Conservation (phyloP, 2,888 invertebrate species). For the Drosophila borealis region DNA sequence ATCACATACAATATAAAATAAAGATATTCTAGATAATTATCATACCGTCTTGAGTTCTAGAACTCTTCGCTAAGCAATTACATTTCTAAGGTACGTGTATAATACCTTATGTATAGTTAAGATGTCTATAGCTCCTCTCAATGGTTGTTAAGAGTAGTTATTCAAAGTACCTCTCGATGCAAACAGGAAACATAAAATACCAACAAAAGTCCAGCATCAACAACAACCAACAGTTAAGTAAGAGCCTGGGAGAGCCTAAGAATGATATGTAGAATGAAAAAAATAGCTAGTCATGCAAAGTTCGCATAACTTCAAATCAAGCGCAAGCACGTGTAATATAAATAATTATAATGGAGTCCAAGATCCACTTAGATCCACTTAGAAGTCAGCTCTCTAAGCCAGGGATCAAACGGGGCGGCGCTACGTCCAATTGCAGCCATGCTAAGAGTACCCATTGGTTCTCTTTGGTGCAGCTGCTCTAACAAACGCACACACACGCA, state of each 20-base stretch:
- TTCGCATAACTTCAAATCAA: slow-evolving; percentile 75
- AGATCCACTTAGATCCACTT: slow-evolving; percentile 50
- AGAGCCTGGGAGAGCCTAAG: slow-evolving; percentile 32
- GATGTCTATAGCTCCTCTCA: not conserved
- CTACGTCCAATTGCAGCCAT: slow-evolving; percentile 77
- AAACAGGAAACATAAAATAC: slow-evolving; percentile 39
- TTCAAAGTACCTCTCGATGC: slow-evolving; percentile 1
- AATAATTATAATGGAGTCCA: slow-evolving; percentile 60
- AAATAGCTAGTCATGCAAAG: slow-evolving; percentile 26
- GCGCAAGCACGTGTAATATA: slow-evolving; percentile 47
- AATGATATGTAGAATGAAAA: slow-evolving; percentile 11
- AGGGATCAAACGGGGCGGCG: slow-evolving; percentile 61
- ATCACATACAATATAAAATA: not conserved
- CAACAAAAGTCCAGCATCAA: slow-evolving; percentile 2
- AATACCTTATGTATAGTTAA: not conserved
- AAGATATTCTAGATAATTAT: not conserved
- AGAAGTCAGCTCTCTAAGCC: slow-evolving; percentile 28
- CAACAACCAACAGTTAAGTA: slow-evolving; percentile 12
- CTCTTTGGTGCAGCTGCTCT: slow-evolving; percentile 51
- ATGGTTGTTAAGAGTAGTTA: not conserved
- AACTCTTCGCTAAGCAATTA: not conserved
- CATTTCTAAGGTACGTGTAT: no score
- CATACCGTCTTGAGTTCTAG: not conserved
- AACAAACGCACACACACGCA: slow-evolving; percentile 23
- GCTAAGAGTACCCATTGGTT: slow-evolving; percentile 61